Evolutionary conservation across 1,140 invertebrate species (phyloP).

Genomic region (Epicauta chinensis): DNA sequence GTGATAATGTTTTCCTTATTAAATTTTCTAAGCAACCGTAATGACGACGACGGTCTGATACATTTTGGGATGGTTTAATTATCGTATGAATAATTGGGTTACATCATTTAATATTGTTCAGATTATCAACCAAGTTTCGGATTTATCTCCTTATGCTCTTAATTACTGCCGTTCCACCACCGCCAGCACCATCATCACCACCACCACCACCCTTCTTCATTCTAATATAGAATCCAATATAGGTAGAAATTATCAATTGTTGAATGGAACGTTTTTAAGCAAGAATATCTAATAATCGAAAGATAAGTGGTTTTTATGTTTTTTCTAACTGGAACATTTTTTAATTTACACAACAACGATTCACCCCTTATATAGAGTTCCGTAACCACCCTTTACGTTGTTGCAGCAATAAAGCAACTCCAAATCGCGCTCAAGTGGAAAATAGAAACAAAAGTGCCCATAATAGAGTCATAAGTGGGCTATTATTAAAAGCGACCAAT

Average conservation of each 20-base stretch:
- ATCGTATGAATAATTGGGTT: constrained; percentile 33
- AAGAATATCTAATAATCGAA: too few relatives aligned
- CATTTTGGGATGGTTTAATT: constrained; percentile 30
- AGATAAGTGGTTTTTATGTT: too few relatives aligned
- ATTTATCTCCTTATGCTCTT: constrained; percentile 20
- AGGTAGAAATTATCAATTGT: too few relatives aligned
- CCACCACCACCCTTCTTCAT: too few relatives aligned
- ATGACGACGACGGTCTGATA: constrained; percentile 30
- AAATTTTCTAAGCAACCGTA: constrained; percentile 33
- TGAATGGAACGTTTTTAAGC: too few relatives aligned
- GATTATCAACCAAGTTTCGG: constrained; percentile 27
- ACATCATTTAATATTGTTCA: constrained; percentile 30
- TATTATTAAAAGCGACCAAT: neutral
- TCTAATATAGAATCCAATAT: too few relatives aligned
- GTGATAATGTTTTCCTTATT: constrained; percentile 34
- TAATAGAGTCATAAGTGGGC: too few relatives aligned
- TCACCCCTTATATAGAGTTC: too few relatives aligned
- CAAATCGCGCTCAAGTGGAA: constrained; percentile 9
- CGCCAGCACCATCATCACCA: too few relatives aligned
- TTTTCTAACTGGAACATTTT: too few relatives aligned
- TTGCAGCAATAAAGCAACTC: constrained; percentile 12
- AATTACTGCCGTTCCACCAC: neutral
- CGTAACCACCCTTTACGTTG: too few relatives aligned
- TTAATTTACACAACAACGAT: too few relatives aligned
- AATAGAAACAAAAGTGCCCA: constrained; percentile 20